Conservation (phyloP, 2,797 vertebrate genomes). For the Petrocephalus sullivani region DNA sequence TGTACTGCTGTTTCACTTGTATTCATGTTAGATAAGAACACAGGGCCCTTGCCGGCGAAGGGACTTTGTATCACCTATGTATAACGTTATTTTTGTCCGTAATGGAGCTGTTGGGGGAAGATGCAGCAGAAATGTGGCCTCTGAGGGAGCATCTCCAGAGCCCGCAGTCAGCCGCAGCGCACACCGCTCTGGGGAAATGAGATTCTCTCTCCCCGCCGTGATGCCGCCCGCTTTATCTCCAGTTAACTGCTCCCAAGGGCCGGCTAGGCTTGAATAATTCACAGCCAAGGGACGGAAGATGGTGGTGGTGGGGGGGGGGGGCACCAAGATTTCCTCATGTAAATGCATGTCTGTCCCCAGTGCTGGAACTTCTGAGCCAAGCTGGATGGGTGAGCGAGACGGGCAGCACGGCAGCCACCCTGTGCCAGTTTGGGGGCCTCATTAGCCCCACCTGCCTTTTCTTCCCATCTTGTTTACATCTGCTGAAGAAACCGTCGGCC, state of each 20-base stretch:
- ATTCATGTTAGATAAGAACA: background rate
- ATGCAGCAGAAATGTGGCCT: constrained; percentile 11
- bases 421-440: background rate
- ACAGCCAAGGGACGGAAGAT: background rate
- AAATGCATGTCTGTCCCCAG: background rate
- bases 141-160: background rate
- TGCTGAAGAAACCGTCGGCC: background rate
- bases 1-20: background rate
- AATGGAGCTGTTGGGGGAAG: constrained; percentile 26
- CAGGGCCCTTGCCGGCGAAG: background rate
- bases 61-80: background rate
- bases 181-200: constrained; percentile 24
- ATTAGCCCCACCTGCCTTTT: background rate
- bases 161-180: background rate
- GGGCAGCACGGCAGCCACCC: background rate
- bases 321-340: background rate
- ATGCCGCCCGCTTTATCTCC: constrained; percentile 14
- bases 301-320: background rate
- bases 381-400: background rate
- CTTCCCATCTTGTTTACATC: constrained; percentile 4
- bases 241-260: constrained; percentile 12
- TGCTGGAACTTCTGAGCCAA: background rate
- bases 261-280: constrained; percentile 6
- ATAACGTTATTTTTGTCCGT: constrained; percentile 28
- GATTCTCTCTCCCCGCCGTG: constrained; percentile 9